These are phyloP conservation scores for Akabosia matsudoensis DNA, from an alignment of 1,140 invertebrate genomes.

Conservation along the genomic window DNA sequence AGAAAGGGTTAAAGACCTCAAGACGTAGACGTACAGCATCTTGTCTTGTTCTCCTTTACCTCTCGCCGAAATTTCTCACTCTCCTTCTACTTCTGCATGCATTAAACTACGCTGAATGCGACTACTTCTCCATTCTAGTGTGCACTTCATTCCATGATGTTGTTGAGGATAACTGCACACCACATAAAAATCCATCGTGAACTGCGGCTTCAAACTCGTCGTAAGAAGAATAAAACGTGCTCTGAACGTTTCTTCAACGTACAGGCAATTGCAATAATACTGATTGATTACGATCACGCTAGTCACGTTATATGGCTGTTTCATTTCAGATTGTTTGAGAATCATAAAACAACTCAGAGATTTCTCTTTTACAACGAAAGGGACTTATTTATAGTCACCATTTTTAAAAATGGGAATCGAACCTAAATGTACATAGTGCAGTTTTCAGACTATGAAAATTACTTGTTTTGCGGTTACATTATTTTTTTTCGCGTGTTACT, in stretches of 20 bases:
- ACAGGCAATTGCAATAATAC: not conserved
- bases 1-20: constrained; percentile 29
- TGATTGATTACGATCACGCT: not conserved
- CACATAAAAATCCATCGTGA: constrained; percentile 6
- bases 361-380: constrained; percentile 26
- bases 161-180: not conserved
- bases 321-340: not conserved
- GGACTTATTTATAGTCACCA: no score
- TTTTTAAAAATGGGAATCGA: no score
- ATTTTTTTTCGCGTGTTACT: no score
- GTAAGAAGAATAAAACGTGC: constrained; percentile 13
- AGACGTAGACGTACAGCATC: not conserved
- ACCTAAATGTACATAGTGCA: no score
- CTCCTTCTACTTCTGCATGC: no score
- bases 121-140: not conserved
- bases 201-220: not conserved
- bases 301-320: not conserved
- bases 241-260: not conserved
- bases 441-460: no score
- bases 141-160: constrained; percentile 11
- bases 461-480: no score
- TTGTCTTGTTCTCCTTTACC: constrained; percentile 9
- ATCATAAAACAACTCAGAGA: not conserved
- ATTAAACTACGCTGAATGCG: no score
- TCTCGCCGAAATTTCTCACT: constrained; percentile 3